Evolutionary conservation across 1,140 invertebrate species (phyloP).

Genomic region (Hyles euphorbiae): DNA sequence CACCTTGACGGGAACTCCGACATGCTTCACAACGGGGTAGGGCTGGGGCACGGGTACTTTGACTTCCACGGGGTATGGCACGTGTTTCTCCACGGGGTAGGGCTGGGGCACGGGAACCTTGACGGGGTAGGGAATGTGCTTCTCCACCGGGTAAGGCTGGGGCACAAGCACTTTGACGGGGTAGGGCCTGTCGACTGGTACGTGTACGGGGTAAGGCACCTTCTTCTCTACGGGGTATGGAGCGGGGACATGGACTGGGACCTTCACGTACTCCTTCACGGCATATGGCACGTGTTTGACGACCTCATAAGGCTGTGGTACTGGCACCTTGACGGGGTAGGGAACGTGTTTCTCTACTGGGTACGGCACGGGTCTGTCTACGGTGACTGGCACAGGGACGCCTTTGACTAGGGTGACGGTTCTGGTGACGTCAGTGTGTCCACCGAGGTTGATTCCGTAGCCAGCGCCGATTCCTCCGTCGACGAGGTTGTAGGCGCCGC

Average conservation of each 20-base stretch:
- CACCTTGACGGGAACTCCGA: slow-evolving; percentile 72
- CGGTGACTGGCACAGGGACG: slow-evolving; percentile 79
- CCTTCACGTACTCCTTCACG: slow-evolving; percentile 80
- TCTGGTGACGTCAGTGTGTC: slow-evolving; percentile 79
- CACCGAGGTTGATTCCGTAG: slow-evolving; percentile 63
- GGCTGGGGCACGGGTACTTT: slow-evolving; percentile 78
- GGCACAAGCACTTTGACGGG: slow-evolving; percentile 81
- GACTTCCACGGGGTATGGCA: slow-evolving; percentile 78
- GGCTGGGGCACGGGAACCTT: slow-evolving; percentile 79
- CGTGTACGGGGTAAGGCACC: slow-evolving; percentile 80
- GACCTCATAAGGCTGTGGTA: slow-evolving; percentile 80
- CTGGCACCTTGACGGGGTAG: slow-evolving; percentile 79
- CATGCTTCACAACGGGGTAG: slow-evolving; percentile 76
- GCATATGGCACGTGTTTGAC: slow-evolving; percentile 77
- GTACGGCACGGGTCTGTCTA: slow-evolving; percentile 80
- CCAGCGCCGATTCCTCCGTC: slow-evolving; percentile 62
- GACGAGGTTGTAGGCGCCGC: slow-evolving; percentile 77
- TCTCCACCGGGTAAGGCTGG: slow-evolving; percentile 82
- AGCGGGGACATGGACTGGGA: slow-evolving; percentile 78
- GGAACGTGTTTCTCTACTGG: slow-evolving; percentile 79
- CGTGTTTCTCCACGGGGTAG: slow-evolving; percentile 80
- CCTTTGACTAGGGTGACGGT: slow-evolving; percentile 84
- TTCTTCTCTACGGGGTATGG: slow-evolving; percentile 78
- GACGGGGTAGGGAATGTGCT: slow-evolving; percentile 79
- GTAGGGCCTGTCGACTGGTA: slow-evolving; percentile 80